Conservation (phyloP, 2,797 vertebrate species). For the Ispidina lecontei region DNA sequence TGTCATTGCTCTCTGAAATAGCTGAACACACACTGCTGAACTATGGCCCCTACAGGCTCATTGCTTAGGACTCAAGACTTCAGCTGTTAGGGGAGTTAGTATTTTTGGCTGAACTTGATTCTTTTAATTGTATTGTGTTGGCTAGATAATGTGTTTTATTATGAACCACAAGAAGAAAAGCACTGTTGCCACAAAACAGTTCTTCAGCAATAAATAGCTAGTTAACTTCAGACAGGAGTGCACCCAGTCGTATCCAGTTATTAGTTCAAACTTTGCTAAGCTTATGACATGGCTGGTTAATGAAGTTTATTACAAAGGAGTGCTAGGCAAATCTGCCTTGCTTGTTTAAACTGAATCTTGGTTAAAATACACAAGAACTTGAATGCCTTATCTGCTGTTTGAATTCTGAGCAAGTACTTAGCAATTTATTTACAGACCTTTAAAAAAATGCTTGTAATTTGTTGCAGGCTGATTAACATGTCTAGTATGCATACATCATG, state of each 20-base stretch:
- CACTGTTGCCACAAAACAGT: not conserved
- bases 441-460: not conserved
- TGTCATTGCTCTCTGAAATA: not conserved
- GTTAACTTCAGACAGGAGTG: not conserved
- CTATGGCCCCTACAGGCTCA: not conserved
- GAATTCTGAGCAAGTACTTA: conserved; percentile 3
- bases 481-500: not conserved
- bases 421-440: not conserved
- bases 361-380: not conserved
- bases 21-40: not conserved
- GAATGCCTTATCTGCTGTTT: not conserved
- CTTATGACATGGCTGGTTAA: not conserved
- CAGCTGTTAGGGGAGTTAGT: not conserved
- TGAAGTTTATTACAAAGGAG: not conserved
- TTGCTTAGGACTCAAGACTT: not conserved
- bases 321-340: not conserved
- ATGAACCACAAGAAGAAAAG: not conserved
- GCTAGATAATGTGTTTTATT: not conserved
- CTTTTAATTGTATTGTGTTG: not conserved
- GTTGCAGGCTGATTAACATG: not conserved
- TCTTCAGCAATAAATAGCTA: not conserved
- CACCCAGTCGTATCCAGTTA: not conserved
- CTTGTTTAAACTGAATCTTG: not conserved
- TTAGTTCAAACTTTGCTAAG: not conserved
- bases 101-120: not conserved